Base-by-base conservation (phyloP, 1,140 invertebrate species). In the Drosophila rhopaloa region DNA sequence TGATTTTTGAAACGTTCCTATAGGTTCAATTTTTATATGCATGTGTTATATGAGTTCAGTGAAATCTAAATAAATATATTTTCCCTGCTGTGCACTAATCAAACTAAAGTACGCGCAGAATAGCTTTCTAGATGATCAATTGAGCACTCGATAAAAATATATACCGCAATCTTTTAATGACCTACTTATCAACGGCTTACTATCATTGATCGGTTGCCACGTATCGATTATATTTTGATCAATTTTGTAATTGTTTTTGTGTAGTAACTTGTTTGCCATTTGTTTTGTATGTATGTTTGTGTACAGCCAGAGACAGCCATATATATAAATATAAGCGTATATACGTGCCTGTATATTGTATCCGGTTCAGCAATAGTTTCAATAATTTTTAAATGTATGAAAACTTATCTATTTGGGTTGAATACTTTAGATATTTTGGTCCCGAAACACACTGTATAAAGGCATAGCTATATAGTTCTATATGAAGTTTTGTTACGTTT, bases 1-100 rank as follows among this genome's bases (percentile, higher is more conserved):
- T 51, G 29, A 72, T 76, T 54, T 41, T 54, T 55, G 14, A 65
- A 76, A 75, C 80, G 80, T 83, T 83, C 80, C 80, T 83, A 83
- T 66, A 57, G 54, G 57, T 72, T 72, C 72, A 71, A 59, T 72
- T 71, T 32, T 41, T 68, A 32, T 44, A n/a, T 47, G 55, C 14
- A 40, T 24, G 16, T 55, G 24, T 46, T 24, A 27, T 24, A 32
- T 29, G 38, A 2, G 14, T 58, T 24, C 6, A 27, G 19, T 35
- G 14, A 27, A 41, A 24, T 37, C 54, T 41, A 62, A 43, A 54
- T 24, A 11, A 16, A 58, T 43, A 7, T 35, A n/a, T 50, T 48
- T 27, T 38, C 38, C 53, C 32, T 8, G 41, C 8, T 24, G 41
- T 65, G 61, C 41, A 60, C 43, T 32, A 62, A 47, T 60, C 43